Evolutionary conservation across 2,888 invertebrate genomes (phyloP), one percentile per base, ranked within the genome.

Genomic region (Callyntrura sp.): DNA sequence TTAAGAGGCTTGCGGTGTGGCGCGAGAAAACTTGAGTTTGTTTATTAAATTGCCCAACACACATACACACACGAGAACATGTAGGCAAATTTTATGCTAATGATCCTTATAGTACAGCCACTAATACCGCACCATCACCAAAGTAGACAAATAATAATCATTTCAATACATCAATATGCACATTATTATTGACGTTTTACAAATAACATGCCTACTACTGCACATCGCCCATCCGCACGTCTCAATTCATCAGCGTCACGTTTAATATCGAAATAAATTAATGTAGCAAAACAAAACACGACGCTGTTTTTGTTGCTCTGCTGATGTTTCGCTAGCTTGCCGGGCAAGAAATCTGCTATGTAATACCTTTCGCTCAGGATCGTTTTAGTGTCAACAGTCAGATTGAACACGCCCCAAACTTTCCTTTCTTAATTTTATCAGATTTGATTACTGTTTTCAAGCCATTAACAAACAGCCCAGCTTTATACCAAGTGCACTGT

Each of bases 381-480:
- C 51, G 25, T 23, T 51, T 73, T 45, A 45, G 43, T 60, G 60
- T 60, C 60, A 65, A 65, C 65, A 65, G 65, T 65, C 25, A 65
- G 25, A 84, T 55, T 70, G 23, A 84, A 84, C 68, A 84, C 84
- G 84, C 84, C 84, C 43, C 70, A 84, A 70, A 70, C 84, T 84
- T 84, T 84, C 70, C 55, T 35, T 65, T 65, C 51, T 65, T 45
- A 65, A 65, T 82, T 70, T 65, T 82, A 65, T 82, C 65, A 65
- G 65, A 82, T 82, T 62, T 11, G 81, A 60, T 60, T 60, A 81
- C 43, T 11, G 70, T 60, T 35, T 35, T 79, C 79, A n/a, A n/a
- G n/a, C n/a, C n/a, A n/a, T n/a, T n/a, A n/a, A n/a, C n/a, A n/a
- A n/a, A n/a, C n/a, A n/a, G n/a, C n/a, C n/a, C n/a, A n/a, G n/a